Conservation (phyloP, 2,113 vertebrate species). For the Indicator maculatus region DNA sequence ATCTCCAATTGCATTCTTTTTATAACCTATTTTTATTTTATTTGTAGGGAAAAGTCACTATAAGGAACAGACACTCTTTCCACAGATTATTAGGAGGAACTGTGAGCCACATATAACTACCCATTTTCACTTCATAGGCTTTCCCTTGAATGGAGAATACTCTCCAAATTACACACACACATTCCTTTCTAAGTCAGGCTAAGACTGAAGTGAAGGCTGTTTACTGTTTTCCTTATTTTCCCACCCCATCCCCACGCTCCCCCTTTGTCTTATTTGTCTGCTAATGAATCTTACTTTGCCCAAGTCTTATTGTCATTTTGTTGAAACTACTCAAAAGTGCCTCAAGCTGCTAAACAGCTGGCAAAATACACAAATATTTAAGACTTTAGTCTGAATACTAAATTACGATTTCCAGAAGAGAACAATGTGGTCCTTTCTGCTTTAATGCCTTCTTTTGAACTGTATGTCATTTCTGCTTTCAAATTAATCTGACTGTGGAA, state of each 20-base stretch:
- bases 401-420: constrained; percentile 72
- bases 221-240: not conserved
- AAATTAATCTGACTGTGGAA: constrained; percentile 75
- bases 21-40: not conserved
- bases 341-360: constrained; percentile 73
- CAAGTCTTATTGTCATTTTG: constrained; percentile 66
- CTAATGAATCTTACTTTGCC: constrained; percentile 51
- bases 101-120: not conserved
- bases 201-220: not conserved
- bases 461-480: constrained; percentile 74
- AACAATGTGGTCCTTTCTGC: constrained; percentile 72
- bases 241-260: accelerated
- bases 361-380: constrained; percentile 72
- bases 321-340: constrained; percentile 71
- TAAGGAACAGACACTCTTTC: not conserved
- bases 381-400: constrained; percentile 74
- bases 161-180: not conserved
- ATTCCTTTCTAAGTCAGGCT: not conserved
- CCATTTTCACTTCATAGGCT: not conserved
- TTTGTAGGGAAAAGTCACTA: not conserved
- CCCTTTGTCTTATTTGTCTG: not conserved
- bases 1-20: not conserved
- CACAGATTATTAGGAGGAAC: not conserved
- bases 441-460: constrained; percentile 78
- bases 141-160: not conserved